These are phyloP conservation scores for Sciurus carolinensis DNA, from an alignment of 2,797 vertebrate genomes.

Conservation along the genomic window DNA sequence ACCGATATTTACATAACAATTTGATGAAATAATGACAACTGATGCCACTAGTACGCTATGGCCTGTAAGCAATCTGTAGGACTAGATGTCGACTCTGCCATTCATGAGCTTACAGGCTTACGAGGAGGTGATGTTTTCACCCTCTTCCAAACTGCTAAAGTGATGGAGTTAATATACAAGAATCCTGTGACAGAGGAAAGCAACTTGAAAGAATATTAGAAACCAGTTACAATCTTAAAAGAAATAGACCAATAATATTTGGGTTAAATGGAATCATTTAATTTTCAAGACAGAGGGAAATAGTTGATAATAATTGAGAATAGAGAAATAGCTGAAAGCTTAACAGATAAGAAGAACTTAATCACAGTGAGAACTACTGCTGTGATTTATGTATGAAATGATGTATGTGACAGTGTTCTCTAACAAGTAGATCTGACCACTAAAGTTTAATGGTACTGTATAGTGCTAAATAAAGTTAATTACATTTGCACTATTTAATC, in stretches of 20 bases:
- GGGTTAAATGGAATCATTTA: background rate
- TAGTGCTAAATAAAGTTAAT: background rate
- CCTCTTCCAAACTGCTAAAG: background rate
- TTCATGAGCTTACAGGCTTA: no score
- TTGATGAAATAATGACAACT: background rate
- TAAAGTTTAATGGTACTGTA: background rate
- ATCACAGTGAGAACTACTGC: background rate
- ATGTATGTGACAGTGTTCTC: background rate
- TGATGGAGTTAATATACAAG: constrained; percentile 8
- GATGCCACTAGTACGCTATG: background rate
- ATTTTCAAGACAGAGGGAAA: constrained; percentile 1
- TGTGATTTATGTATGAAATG: background rate
- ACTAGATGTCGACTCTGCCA: background rate
- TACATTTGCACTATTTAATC: background rate
- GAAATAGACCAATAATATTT: background rate
- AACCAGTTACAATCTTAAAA: constrained; percentile 20
- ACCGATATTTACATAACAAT: background rate
- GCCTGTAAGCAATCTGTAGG: background rate
- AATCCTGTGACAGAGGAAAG: background rate
- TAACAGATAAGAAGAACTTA: background rate
- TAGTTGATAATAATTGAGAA: background rate
- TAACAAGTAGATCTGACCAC: background rate
- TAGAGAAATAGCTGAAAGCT: background rate
- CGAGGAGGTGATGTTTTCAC: background rate
- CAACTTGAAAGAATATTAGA: constrained; percentile 7